Evolutionary conservation across 2,888 invertebrate species (phyloP).

Genomic region (Nemotelus nigrinus): DNA sequence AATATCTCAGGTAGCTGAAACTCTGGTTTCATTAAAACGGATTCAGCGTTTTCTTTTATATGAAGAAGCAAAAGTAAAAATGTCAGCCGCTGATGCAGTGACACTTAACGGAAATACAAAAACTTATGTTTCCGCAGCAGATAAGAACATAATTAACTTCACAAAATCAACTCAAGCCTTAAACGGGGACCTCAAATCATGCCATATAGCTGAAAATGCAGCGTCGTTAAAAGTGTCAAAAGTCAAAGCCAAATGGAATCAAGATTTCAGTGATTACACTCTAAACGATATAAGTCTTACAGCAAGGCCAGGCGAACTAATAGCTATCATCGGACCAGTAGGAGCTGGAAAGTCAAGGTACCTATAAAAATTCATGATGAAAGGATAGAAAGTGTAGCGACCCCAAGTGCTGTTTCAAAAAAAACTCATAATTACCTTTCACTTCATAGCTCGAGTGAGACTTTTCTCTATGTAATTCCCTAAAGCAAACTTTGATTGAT

Average conservation of each 20-base stretch:
- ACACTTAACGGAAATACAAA: slow-evolving; percentile 28
- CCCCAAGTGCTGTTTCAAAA: too few relatives aligned
- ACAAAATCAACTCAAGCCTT: background rate
- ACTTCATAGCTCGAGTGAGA: too few relatives aligned
- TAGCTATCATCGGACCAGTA: slow-evolving; percentile 78
- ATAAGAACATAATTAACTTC: slow-evolving; percentile 10
- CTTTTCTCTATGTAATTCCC: too few relatives aligned
- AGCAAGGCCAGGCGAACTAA: slow-evolving; percentile 71
- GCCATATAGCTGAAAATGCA: slow-evolving; percentile 53
- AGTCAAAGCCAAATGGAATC: slow-evolving; percentile 76
- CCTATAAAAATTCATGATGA: background rate
- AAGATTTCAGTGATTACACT: slow-evolving; percentile 71
- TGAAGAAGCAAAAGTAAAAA: slow-evolving; percentile 66
- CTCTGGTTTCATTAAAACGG: slow-evolving; percentile 69
- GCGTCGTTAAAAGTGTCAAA: slow-evolving; percentile 70
- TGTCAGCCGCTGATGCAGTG: slow-evolving; percentile 7
- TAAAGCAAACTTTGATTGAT: background rate
- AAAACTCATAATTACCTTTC: too few relatives aligned
- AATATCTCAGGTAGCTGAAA: slow-evolving; percentile 72
- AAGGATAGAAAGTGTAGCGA: too few relatives aligned
- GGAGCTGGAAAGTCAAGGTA: slow-evolving; percentile 72
- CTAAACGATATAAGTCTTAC: slow-evolving; percentile 74
- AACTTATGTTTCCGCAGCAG: slow-evolving; percentile 18
- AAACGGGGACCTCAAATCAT: slow-evolving; percentile 48
- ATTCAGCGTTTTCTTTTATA: slow-evolving; percentile 71